These are phyloP conservation scores for Sebastes diaconus DNA, from an alignment of 2,797 vertebrate genomes.

Conservation along the genomic window DNA sequence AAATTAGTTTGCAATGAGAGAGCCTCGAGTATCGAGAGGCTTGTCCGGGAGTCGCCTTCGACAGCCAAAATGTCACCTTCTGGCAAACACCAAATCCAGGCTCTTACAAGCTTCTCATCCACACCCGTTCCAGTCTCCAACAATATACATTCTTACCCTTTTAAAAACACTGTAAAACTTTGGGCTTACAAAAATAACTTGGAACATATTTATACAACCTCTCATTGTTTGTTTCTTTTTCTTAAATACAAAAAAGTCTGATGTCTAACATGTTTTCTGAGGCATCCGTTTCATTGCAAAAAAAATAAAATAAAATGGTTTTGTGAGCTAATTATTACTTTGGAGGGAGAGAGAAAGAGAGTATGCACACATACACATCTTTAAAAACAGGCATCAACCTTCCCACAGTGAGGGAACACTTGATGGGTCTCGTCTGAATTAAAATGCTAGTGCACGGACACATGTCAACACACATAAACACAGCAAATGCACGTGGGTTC, in stretches of 20 bases:
- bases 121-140: constrained; percentile 50
- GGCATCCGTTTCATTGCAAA: constrained; percentile 49
- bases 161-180: constrained; percentile 85
- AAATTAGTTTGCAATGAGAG: constrained; percentile 72
- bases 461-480: constrained; percentile 54
- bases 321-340: constrained; percentile 56
- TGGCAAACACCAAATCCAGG: constrained; percentile 48
- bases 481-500: constrained; percentile 34
- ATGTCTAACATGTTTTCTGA: constrained; percentile 50
- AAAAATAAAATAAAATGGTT: constrained; percentile 7
- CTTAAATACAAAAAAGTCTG: constrained; percentile 77
- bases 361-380: constrained; percentile 24
- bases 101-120: constrained; percentile 49
- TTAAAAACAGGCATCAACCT: constrained; percentile 36
- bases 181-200: constrained; percentile 86
- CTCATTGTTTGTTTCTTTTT: constrained; percentile 39
- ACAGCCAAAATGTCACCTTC: constrained; percentile 43
- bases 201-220: constrained; percentile 79
- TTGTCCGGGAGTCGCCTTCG: constrained; percentile 45
- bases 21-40: constrained; percentile 54
- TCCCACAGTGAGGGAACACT: constrained; percentile 21
- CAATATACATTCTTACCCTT: constrained; percentile 82
- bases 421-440: constrained; percentile 22
- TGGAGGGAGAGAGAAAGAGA: constrained; percentile 36
- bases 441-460: constrained; percentile 49